phyloP scores from a whole-genome alignment of 2,113 vertebrate genomes.

The Alligator mississippiensis region DNA sequence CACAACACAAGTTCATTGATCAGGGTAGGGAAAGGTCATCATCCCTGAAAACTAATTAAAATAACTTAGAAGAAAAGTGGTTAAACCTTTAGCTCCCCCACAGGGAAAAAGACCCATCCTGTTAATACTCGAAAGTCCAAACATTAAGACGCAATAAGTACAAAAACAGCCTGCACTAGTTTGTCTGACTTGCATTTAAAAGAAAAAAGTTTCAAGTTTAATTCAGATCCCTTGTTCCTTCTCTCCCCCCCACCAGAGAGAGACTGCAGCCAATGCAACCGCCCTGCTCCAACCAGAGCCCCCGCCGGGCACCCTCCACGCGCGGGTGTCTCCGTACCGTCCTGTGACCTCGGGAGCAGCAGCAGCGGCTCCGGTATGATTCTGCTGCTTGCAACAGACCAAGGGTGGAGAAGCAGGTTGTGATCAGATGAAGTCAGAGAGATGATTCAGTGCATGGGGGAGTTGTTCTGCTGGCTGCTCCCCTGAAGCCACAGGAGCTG shows the following conservation, averaged over 20 bases:
- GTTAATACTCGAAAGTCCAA: background rate
- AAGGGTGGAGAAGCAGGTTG: too few species aligned
- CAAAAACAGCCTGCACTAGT: fast-evolving
- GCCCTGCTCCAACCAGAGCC: too few species aligned
- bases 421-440: background rate
- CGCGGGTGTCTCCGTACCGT: background rate
- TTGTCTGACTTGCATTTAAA: background rate
- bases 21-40: background rate
- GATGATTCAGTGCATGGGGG: background rate
- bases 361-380: background rate
- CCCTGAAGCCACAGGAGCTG: too few species aligned
- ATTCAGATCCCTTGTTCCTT: background rate
- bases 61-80: background rate
- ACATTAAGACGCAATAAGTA: fast-evolving
- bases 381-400: background rate
- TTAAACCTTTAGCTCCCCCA: background rate
- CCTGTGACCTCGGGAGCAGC: background rate
- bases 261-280: too few species aligned
- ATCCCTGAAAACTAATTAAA: background rate
- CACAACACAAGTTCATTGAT: background rate
- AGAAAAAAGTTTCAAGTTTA: background rate
- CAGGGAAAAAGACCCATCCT: background rate
- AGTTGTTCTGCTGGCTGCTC: background rate
- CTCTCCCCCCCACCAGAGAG: background rate
- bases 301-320: background rate